phyloP scores from a whole-genome alignment of 2,113 vertebrate genomes.

The Strix uralensis region DNA sequence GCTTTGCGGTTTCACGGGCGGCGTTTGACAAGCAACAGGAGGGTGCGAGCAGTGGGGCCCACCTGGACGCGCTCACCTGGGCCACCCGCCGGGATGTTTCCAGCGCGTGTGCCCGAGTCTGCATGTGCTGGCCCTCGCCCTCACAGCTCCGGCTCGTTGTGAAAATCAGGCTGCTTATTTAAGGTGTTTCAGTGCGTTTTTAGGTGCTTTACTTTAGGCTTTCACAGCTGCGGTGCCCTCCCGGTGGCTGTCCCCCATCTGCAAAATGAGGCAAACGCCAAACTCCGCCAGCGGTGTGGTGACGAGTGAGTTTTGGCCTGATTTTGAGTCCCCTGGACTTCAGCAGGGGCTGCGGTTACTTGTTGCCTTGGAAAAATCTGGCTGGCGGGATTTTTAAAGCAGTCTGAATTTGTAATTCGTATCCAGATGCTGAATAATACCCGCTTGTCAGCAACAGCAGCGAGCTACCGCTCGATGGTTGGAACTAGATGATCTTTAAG shows the following conservation, averaged over 20 bases:
- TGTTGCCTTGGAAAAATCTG: not conserved
- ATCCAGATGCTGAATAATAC: not conserved
- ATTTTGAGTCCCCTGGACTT: not conserved
- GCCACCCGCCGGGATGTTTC: not conserved
- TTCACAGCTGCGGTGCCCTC: not conserved
- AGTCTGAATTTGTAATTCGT: not conserved
- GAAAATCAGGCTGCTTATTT: not conserved
- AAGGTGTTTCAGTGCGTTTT: not conserved
- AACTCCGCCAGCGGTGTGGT: not conserved
- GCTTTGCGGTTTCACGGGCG: not conserved
- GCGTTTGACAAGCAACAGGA: not conserved
- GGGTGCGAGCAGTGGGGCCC: not conserved
- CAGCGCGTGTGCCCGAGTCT: accelerated
- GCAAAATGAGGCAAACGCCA: not conserved
- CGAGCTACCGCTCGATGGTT: not conserved
- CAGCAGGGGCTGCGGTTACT: not conserved
- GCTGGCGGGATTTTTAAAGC: not conserved
- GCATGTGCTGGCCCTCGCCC: accelerated
- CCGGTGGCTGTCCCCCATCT: not conserved
- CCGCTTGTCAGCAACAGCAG: not conserved
- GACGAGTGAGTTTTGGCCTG: not conserved
- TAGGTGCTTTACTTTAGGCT: not conserved
- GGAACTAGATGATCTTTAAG: not conserved
- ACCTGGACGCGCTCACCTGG: not conserved
- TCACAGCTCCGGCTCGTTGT: not conserved